Percentiles rank a stretch among this genome's conserved stretches.
Conservation (phyloP, 30 jellyfish, hydroid and myxozoan genomes). For the Aurelia aurita complex sp. Pacific region DNA sequence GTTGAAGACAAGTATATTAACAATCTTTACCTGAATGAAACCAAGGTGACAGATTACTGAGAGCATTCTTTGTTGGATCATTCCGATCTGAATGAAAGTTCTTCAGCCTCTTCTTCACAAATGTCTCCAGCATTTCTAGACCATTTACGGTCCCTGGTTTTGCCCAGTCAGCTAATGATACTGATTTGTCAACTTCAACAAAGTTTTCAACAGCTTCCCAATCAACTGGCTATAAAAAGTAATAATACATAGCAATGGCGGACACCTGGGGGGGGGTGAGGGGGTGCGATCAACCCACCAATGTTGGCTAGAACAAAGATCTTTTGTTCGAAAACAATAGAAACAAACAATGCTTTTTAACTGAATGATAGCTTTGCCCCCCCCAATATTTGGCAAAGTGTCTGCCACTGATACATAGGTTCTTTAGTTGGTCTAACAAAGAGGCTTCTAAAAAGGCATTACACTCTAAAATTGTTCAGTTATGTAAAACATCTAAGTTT, state of each 20-base stretch:
- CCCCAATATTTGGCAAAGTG: no score
- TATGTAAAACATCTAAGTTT: no score
- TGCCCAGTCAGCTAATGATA: conserved; percentile 64
- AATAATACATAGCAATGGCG: not conserved
- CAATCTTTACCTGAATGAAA: conserved; percentile 68
- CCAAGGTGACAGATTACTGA: conserved; percentile 86
- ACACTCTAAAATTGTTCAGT: no score
- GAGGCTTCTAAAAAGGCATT: no score
- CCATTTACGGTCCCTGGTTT: conserved; percentile 77
- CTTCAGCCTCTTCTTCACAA: conserved; percentile 31
- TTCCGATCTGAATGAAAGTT: conserved; percentile 65
- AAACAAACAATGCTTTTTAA: no score
- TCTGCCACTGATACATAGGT: no score
- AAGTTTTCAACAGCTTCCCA: conserved; percentile 47
- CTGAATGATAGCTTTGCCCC: no score
- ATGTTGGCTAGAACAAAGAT: no score
- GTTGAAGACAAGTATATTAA: not conserved
- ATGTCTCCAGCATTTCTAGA: conserved; percentile 55
- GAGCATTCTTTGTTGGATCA: conserved; percentile 76
- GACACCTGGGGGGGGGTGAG: no score
- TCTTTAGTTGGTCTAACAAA: no score
- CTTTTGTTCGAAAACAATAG: no score
- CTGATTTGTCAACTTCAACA: conserved; percentile 41
- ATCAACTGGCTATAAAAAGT: conserved; percentile 34
- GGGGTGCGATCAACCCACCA: no score